Evolutionary conservation across 2,888 invertebrate genomes (phyloP).

Genomic region (Agrypnus murinus): DNA sequence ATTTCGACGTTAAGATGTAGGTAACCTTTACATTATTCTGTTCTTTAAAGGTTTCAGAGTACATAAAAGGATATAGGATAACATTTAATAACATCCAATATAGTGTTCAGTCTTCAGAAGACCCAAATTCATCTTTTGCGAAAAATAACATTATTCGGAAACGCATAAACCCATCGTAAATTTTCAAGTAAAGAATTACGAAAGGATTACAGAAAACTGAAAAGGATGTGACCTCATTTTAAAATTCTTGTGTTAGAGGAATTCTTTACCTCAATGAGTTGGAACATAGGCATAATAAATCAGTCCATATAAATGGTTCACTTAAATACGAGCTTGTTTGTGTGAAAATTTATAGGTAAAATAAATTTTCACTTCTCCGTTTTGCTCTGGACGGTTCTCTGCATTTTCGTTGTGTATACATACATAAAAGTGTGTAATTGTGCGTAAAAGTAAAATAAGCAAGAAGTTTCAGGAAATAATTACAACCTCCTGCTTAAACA

Average conservation of each 20-base stretch:
- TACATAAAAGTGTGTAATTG: slow-evolving; percentile 36
- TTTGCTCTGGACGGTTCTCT: slow-evolving; percentile 42
- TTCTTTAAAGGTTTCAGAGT: no score
- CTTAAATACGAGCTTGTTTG: slow-evolving; percentile 56
- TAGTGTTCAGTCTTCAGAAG: no score
- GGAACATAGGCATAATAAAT: slow-evolving; percentile 50
- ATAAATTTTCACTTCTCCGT: slow-evolving; percentile 53
- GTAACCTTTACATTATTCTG: no score
- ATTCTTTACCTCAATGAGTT: slow-evolving; percentile 53
- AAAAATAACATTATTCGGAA: not conserved
- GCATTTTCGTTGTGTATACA: slow-evolving; percentile 25
- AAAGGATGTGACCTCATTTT: slow-evolving; percentile 48
- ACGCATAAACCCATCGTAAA: not conserved
- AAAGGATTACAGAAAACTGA: slow-evolving; percentile 22
- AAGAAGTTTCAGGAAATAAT: slow-evolving; percentile 32
- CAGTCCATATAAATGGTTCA: slow-evolving; percentile 54
- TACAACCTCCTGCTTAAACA: no score
- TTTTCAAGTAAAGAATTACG: slow-evolving; percentile 17
- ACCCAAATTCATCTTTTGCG: no score
- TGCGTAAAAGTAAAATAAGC: slow-evolving; percentile 37
- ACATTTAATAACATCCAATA: no score
- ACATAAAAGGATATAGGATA: no score
- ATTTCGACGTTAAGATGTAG: no score
- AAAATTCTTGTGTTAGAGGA: slow-evolving; percentile 47
- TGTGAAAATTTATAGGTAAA: slow-evolving; percentile 55